phyloP scores from a whole-genome alignment of 2,113 vertebrate genomes.

The Cacatua alba region DNA sequence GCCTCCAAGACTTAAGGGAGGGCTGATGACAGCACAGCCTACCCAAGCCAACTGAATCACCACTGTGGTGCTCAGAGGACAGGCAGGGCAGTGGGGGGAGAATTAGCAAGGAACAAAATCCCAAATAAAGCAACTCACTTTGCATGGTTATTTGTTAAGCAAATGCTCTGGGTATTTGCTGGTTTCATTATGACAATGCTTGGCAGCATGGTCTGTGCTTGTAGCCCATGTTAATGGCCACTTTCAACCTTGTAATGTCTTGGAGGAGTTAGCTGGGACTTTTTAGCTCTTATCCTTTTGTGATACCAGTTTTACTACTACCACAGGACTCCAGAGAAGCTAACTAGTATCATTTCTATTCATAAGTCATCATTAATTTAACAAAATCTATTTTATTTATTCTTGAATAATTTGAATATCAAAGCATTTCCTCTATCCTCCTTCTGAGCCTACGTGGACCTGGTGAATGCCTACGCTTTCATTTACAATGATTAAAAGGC shows the following conservation, averaged over 20 bases:
- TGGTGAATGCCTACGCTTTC: background rate
- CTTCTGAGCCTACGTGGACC: background rate
- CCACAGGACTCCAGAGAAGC: background rate
- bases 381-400: background rate
- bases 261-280: background rate
- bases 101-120: background rate
- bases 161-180: slow-evolving; percentile 21
- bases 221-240: background rate
- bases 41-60: background rate
- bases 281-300: background rate
- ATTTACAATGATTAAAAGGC: background rate
- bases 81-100: background rate
- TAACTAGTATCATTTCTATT: background rate
- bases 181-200: background rate
- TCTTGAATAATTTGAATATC: background rate
- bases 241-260: background rate
- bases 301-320: background rate
- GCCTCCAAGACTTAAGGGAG: background rate
- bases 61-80: background rate
- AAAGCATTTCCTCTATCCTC: background rate
- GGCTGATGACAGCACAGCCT: background rate
- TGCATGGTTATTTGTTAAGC: slow-evolving; percentile 7
- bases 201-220: background rate
- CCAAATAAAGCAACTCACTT: background rate
- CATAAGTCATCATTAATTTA: background rate